These are phyloP conservation scores for Microdon myrmicae DNA, from an alignment of 2,888 invertebrate species.

Conservation along the genomic window DNA sequence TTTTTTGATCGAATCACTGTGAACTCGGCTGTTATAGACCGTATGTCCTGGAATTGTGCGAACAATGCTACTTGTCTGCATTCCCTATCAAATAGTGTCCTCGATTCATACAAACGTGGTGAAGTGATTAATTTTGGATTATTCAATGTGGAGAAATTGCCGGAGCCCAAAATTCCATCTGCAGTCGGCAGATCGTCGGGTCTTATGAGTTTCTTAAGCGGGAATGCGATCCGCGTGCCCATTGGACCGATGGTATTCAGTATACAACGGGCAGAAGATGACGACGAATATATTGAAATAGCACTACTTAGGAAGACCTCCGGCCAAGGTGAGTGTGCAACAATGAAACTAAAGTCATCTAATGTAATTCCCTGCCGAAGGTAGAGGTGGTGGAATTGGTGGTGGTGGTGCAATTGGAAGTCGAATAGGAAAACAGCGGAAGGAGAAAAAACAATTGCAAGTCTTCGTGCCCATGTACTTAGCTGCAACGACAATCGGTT, in stretches of 20 bases:
- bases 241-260: slow-evolving; percentile 66
- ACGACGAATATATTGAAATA: slow-evolving; percentile 64
- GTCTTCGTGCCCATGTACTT: slow-evolving; percentile 75
- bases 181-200: slow-evolving; percentile 59
- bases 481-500: slow-evolving; percentile 76
- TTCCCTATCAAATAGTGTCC: slow-evolving; percentile 68
- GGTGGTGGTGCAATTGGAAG: slow-evolving; percentile 59
- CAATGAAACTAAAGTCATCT: neutral
- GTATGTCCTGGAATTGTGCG: slow-evolving; percentile 69
- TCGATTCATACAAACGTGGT: slow-evolving; percentile 69
- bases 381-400: slow-evolving; percentile 55
- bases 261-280: slow-evolving; percentile 64
- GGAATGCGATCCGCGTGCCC: slow-evolving; percentile 64
- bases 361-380: slow-evolving; percentile 19
- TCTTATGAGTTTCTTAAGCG: slow-evolving; percentile 62
- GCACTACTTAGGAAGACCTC: slow-evolving; percentile 62
- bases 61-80: slow-evolving; percentile 74
- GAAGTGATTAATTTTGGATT: slow-evolving; percentile 70
- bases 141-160: slow-evolving; percentile 70
- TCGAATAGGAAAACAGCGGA: slow-evolving; percentile 56
- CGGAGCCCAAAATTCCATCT: slow-evolving; percentile 53
- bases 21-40: slow-evolving; percentile 60
- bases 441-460: slow-evolving; percentile 73
- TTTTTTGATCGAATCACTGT: slow-evolving; percentile 31
- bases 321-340: slow-evolving; percentile 58